Conservation (phyloP, 2,113 vertebrate genomes). For the Eudyptes chrysolophus region DNA sequence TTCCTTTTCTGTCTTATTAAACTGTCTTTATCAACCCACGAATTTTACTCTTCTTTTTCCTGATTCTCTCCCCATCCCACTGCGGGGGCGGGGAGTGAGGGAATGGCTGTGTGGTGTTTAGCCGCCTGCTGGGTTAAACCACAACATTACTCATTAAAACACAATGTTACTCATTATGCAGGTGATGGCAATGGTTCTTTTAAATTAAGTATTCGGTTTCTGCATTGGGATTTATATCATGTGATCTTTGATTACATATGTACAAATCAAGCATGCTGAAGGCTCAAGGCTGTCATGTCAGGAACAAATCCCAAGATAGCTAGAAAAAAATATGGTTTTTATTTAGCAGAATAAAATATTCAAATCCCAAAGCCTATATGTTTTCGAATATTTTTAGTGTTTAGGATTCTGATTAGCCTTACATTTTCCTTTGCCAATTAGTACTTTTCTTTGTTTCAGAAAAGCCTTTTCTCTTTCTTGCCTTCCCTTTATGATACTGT, state of each 20-base stretch:
- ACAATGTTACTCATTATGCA: not conserved
- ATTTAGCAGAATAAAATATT: not conserved
- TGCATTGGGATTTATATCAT: not conserved
- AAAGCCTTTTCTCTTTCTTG: not conserved
- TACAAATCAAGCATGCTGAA: conserved; percentile 4
- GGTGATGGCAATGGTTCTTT: not conserved
- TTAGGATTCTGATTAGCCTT: not conserved
- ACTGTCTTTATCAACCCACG: no score
- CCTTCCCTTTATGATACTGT: not conserved
- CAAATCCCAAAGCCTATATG: not conserved
- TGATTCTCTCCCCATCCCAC: no score
- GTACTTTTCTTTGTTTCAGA: not conserved
- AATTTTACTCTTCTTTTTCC: no score
- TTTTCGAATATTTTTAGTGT: not conserved
- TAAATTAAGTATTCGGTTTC: conserved; percentile 5
- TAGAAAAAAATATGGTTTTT: not conserved
- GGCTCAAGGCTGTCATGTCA: not conserved
- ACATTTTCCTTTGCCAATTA: not conserved
- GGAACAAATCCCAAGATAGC: not conserved
- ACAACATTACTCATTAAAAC: no score
- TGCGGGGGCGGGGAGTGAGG: no score
- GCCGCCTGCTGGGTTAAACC: no score
- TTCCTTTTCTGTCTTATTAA: no score
- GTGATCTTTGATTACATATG: not conserved
- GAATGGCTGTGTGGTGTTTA: no score